Conservation (phyloP, 1,140 invertebrate species). For the Phthorimaea operculella region DNA sequence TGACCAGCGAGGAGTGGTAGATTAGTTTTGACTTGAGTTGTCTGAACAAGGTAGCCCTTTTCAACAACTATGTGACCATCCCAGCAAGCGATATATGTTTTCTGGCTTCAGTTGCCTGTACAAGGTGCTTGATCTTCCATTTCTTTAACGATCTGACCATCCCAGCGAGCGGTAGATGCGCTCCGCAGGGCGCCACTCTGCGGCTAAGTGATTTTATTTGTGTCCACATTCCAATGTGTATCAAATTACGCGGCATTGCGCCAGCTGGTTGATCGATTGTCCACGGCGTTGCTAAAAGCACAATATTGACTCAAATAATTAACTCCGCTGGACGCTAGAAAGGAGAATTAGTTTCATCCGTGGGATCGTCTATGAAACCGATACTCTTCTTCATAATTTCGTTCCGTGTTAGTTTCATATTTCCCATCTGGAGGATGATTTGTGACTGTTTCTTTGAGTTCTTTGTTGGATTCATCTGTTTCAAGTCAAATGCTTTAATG, state of each 20-base stretch:
- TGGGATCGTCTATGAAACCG: background rate
- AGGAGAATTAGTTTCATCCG: background rate
- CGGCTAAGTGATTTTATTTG: slow-evolving; percentile 64
- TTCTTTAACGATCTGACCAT: background rate
- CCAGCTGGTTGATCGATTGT: slow-evolving; percentile 62
- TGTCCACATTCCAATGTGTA: slow-evolving; percentile 62
- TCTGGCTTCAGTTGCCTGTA: no score
- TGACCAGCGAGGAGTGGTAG: no score
- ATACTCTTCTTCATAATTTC: background rate
- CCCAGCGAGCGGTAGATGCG: slow-evolving; percentile 38
- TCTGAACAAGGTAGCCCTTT: no score
- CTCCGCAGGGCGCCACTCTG: slow-evolving; percentile 52
- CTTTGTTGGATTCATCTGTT: no score
- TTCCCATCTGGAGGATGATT: no score
- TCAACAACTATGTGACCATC: background rate
- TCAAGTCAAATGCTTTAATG: no score
- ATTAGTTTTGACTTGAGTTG: no score
- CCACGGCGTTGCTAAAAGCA: slow-evolving; percentile 37
- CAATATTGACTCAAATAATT: slow-evolving; percentile 51
- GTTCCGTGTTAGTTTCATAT: no score
- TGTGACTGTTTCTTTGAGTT: no score
- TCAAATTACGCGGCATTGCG: slow-evolving; percentile 54
- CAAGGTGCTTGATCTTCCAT: no score
- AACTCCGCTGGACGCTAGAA: slow-evolving; percentile 14
- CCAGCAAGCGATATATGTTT: background rate